These are phyloP conservation scores for Dipodomys merriami DNA, from an alignment of 2,113 vertebrate genomes.

Conservation along the genomic window DNA sequence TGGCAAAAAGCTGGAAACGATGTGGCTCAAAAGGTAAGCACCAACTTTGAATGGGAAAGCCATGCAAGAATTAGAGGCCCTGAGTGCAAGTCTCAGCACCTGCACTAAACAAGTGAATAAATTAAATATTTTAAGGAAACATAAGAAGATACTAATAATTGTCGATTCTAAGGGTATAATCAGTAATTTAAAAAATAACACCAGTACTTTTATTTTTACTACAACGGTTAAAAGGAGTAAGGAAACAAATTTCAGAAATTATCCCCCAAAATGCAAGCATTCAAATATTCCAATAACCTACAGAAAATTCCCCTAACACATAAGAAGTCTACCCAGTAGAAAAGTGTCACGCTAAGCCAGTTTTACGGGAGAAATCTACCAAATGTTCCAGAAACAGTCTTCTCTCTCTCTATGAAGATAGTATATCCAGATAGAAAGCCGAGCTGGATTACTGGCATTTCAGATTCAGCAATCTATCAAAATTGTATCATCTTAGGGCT, in stretches of 20 bases:
- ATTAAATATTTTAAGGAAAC: not conserved
- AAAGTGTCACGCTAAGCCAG: not conserved
- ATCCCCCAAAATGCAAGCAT: not conserved
- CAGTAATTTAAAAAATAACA: not conserved
- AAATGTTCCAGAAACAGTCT: not conserved
- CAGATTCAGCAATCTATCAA: not conserved
- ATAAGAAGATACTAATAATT: not conserved
- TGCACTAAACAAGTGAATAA: too few relatives aligned
- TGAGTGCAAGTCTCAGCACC: too few relatives aligned
- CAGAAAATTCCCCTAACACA: not conserved
- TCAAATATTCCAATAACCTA: not conserved
- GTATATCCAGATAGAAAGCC: not conserved
- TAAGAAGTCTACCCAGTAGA: not conserved
- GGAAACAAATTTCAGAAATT: constrained; percentile 31
- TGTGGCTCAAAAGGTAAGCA: too few relatives aligned
- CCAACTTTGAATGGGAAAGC: too few relatives aligned
- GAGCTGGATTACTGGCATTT: not conserved
- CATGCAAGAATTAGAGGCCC: too few relatives aligned
- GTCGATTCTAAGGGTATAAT: not conserved
- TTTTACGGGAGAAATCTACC: not conserved
- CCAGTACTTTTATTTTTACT: constrained; percentile 14
- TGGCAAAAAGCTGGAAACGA: too few relatives aligned
- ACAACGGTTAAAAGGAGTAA: not conserved
- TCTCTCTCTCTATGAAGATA: not conserved
- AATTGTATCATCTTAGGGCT: too few relatives aligned